These are phyloP conservation scores for Nycticebus coucang DNA, from an alignment of 2,113 vertebrate species.

Conservation along the genomic window DNA sequence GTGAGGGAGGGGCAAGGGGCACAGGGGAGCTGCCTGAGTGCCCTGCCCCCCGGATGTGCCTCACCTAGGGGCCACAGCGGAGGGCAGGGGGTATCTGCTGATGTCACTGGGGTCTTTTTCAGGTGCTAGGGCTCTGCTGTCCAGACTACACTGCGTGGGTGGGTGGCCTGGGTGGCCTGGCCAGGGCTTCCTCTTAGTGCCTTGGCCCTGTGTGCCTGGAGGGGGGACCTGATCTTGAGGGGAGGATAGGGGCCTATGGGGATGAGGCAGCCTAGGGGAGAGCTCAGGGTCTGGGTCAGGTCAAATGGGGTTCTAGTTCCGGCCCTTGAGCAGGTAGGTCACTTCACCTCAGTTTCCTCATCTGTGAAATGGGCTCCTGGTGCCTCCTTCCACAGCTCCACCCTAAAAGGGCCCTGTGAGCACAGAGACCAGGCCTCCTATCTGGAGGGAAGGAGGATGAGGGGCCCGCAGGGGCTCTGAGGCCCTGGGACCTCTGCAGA, in stretches of 20 bases:
- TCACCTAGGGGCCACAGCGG: accelerated
- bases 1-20: not conserved
- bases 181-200: not conserved
- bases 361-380: not conserved
- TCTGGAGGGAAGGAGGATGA: not conserved
- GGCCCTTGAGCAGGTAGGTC: not conserved
- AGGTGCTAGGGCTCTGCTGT: too few species aligned
- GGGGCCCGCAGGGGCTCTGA: not conserved
- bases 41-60: accelerated
- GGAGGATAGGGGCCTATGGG: accelerated
- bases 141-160: accelerated
- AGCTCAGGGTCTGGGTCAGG: too few species aligned
- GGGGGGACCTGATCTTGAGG: not conserved
- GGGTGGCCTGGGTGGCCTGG: accelerated
- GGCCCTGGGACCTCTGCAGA: accelerated
- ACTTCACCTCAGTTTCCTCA: not conserved
- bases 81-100: too few species aligned
- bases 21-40: not conserved
- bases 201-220: accelerated
- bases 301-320: not conserved
- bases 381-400: accelerated
- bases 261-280: not conserved
- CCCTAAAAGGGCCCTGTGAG: accelerated
- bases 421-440: not conserved
- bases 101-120: too few species aligned